Percentiles rank a stretch among this genome's conserved stretches.
Conservation (phyloP, 1,140 invertebrate genomes). For the Wiebesia pumilae region DNA sequence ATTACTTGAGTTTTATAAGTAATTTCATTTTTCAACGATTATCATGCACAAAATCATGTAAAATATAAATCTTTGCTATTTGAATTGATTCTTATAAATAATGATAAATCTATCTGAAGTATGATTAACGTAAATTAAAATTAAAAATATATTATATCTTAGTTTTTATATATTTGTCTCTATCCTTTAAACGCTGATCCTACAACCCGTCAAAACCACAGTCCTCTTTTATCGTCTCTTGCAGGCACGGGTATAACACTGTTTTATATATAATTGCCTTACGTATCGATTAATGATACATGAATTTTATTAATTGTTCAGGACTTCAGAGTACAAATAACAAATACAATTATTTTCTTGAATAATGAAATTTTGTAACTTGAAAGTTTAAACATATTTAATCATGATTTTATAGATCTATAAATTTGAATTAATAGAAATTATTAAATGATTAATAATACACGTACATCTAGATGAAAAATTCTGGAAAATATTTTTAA, state of each 20-base stretch:
- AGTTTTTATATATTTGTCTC: slow-evolving; percentile 31
- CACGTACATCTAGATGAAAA: no score
- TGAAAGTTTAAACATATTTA: no score
- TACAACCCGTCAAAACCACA: slow-evolving; percentile 49
- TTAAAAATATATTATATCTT: not conserved
- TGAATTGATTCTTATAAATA: no score
- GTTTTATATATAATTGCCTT: not conserved
- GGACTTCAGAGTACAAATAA: not conserved
- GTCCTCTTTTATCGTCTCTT: slow-evolving; percentile 38
- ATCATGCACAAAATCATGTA: not conserved
- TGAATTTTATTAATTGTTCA: not conserved
- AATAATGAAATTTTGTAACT: not conserved
- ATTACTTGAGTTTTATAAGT: not conserved
- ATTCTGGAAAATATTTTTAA: no score
- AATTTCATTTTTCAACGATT: not conserved
- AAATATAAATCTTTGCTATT: not conserved
- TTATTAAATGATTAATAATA: no score
- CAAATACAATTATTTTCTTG: not conserved
- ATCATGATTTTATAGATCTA: no score
- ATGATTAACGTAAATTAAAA: no score
- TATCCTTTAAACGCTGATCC: slow-evolving; percentile 39
- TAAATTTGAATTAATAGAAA: no score
- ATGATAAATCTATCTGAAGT: no score
- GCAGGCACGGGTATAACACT: slow-evolving; percentile 13
- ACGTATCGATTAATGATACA: no score